Evolutionary conservation across 2,888 invertebrate genomes (phyloP), one percentile per base, ranked within the genome.

Genomic region (Melipona beecheii): DNA sequence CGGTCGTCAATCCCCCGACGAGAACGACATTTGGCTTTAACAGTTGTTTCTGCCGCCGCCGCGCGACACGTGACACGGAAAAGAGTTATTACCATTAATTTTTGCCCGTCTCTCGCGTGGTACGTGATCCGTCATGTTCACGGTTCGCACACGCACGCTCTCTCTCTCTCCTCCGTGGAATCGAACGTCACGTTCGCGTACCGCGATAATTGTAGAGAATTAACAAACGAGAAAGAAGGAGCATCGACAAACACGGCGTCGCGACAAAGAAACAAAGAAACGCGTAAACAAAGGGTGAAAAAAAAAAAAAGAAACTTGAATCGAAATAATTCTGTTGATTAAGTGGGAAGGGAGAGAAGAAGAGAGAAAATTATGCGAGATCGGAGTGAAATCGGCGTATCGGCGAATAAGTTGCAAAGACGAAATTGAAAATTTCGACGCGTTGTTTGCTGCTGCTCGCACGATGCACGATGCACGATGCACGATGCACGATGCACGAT

Each of bases 21-120:
- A 68, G 76, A 77, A 84, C 85, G 80, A 84, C 76, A 80, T 74
- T 84, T 65, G 70, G 73, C 54, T 72, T 78, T 49, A 74, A 65
- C 84, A 76, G 79, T 71, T 79, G 60, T 70, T 79, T 56, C 75
- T 56, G 50, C 15, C 54, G 71, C 15, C 54, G 71, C 64, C 65
- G 73, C n/a, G 68, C 43, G 65, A 84, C 78, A 78, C 64, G 72
- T 70, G 76, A 66, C 84, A 50, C 76, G 75, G 74, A 65, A 84
- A 84, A 79, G 79, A 84, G 71, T 79, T 84, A 84, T 83, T 74
- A 74, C 74, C 60, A 74, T 77, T 80, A 64, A 83, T 75, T 73
- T 73, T 68, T 74, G 66, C 56, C n/a, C 43, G 64, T 75, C 52
- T 31, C 31, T 31, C 31, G 4, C n/a, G 31, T 15, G 15, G 15